Percentiles rank a stretch among this genome's conserved stretches.
phyloP scores from a whole-genome alignment of 2,797 vertebrate genomes.

The Aphelocoma californica region DNA sequence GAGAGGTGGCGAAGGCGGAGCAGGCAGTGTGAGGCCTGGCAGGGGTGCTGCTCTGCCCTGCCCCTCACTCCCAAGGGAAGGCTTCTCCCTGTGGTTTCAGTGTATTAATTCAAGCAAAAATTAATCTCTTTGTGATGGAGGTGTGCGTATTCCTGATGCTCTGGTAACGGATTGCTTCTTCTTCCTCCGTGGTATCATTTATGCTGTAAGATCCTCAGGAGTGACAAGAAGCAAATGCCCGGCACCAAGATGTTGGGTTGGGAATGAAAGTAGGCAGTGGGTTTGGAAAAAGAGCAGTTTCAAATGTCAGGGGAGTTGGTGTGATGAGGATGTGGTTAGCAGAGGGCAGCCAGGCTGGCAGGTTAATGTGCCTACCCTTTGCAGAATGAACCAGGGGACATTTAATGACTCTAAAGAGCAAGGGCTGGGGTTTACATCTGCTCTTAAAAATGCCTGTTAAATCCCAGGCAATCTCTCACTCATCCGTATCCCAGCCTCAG shows the following conservation, averaged over 20 bases:
- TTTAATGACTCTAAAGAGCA: not conserved
- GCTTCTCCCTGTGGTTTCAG: not conserved
- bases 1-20: not conserved
- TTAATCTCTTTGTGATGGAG: not conserved
- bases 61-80: not conserved
- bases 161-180: not conserved
- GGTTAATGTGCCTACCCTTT: constrained; percentile 63
- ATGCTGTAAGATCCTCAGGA: not conserved
- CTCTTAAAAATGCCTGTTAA: not conserved
- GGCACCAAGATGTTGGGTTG: not conserved
- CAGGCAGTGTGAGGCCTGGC: not conserved
- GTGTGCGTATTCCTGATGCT: not conserved
- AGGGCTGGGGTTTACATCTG: not conserved
- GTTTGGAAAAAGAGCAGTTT: constrained; percentile 19
- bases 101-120: not conserved
- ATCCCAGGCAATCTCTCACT: not conserved
- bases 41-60: not conserved
- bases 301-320: constrained; percentile 55
- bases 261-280: not conserved
- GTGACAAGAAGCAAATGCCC: not conserved
- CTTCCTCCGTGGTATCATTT: not conserved
- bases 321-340: constrained; percentile 41
- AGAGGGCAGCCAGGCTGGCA: not conserved
- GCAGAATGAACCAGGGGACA: constrained; percentile 8
- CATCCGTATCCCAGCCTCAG: not conserved